phyloP scores from a whole-genome alignment of 92 coral and sea anemone species.

The Pocillopora meandrina region DNA sequence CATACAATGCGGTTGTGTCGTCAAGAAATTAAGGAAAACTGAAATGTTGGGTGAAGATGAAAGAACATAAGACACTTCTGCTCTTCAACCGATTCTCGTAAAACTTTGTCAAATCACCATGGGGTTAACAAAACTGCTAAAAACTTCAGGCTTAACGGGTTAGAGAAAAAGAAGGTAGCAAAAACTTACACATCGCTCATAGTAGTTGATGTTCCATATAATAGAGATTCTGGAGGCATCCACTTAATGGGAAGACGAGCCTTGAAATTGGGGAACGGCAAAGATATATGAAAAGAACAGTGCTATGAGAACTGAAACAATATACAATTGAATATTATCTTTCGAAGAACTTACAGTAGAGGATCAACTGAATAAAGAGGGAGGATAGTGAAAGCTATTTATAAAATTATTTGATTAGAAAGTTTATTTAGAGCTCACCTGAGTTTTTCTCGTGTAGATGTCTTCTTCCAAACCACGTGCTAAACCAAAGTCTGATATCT shows the following conservation, averaged over 20 bases:
- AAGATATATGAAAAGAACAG: not conserved
- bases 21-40: no score
- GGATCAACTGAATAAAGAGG: not conserved
- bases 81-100: no score
- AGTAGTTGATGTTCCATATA: slow-evolving; percentile 34
- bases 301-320: no score
- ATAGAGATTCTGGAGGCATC: slow-evolving; percentile 62
- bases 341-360: not conserved
- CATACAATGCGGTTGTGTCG: no score
- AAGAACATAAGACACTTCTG: no score
- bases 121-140: no score
- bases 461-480: not conserved
- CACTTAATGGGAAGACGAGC: slow-evolving; percentile 54
- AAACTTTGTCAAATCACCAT: no score
- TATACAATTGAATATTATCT: not conserved
- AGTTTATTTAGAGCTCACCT: not conserved
- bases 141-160: no score
- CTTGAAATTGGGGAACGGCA: not conserved
- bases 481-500: not conserved
- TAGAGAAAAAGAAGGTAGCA: not conserved
- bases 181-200: slow-evolving; percentile 54
- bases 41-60: no score
- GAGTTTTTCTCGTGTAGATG: not conserved
- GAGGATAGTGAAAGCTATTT: not conserved
- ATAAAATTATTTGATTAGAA: not conserved